These are phyloP conservation scores for Smithornis capensis DNA, from an alignment of 2,113 vertebrate species.

Conservation along the genomic window DNA sequence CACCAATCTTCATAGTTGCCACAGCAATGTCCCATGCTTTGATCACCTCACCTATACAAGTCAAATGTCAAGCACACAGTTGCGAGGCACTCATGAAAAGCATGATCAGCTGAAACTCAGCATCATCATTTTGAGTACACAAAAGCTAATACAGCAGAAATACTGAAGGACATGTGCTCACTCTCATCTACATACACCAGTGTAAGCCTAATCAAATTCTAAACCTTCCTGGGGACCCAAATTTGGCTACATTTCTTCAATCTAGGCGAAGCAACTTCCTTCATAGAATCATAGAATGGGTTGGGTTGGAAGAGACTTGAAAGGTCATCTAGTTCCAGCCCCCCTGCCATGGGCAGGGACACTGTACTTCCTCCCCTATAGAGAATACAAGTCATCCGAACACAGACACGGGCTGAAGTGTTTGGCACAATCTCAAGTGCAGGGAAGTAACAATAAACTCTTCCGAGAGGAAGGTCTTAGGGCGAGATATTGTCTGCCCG, in stretches of 20 bases:
- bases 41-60: slow-evolving; percentile 88
- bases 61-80: background rate
- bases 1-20: slow-evolving; percentile 92
- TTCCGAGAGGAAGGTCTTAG: background rate
- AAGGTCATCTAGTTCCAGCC: background rate
- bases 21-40: slow-evolving; percentile 96
- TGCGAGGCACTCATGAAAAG: background rate
- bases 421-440: background rate
- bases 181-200: background rate
- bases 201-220: background rate
- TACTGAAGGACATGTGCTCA: background rate
- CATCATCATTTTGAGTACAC: background rate
- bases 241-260: background rate
- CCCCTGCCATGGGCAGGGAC: background rate
- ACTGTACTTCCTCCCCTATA: background rate
- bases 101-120: background rate
- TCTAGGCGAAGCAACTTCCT: background rate
- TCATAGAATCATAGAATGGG: background rate
- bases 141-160: background rate
- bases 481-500: background rate
- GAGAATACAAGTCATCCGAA: background rate
- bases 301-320: background rate
- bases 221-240: background rate
- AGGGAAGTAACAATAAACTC: slow-evolving; percentile 12
- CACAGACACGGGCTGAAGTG: background rate